Evolutionary conservation across 2,113 vertebrate species (phyloP).

Genomic region (Tenrec ecaudatus): DNA sequence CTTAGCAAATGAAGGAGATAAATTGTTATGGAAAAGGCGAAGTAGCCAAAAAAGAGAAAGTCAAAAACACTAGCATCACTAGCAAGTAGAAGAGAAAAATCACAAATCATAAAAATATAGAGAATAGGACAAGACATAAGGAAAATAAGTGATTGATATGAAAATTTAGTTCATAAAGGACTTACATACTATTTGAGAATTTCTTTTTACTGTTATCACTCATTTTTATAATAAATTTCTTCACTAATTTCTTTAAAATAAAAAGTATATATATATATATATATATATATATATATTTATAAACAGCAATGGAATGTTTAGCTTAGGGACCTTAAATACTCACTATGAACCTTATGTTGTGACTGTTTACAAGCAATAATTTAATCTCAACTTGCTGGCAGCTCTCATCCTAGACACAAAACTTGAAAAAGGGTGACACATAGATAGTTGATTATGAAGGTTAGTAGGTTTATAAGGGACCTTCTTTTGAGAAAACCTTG

Average conservation of each 20-base stretch:
- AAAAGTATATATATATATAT: no score
- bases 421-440: neutral
- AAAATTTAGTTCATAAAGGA: neutral
- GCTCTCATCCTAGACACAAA: neutral
- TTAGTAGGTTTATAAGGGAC: neutral
- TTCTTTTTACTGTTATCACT: neutral
- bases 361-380: neutral
- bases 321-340: neutral
- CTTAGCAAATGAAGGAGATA: neutral
- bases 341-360: neutral
- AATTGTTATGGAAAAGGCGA: slow-evolving; percentile 13
- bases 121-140: neutral
- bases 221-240: neutral
- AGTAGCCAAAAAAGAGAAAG: neutral
- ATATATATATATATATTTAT: no score
- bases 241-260: slow-evolving; percentile 29
- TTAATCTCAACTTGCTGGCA: slow-evolving; percentile 18
- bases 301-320: neutral
- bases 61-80: slow-evolving; percentile 28
- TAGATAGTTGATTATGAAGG: neutral
- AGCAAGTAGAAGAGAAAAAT: slow-evolving; percentile 41
- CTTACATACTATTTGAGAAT: neutral
- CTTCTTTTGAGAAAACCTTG: neutral
- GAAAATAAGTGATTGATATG: neutral
- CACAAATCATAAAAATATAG: neutral